Evolutionary conservation across 2,797 vertebrate species (phyloP), one percentile per base, ranked within the genome.

Genomic region (Hydrocynus forskahlii): DNA sequence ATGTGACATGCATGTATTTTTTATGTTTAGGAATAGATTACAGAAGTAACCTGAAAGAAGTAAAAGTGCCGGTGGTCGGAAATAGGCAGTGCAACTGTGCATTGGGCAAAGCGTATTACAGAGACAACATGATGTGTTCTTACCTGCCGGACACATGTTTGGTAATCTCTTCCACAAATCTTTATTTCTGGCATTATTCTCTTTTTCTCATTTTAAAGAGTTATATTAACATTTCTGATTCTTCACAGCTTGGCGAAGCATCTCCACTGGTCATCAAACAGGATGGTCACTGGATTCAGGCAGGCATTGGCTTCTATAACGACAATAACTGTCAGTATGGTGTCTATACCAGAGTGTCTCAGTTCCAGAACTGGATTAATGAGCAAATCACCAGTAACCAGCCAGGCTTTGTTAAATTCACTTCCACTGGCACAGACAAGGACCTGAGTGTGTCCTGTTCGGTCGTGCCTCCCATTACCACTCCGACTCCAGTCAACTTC

Each of bases 121-220:
- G n/a, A 0, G 1, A 50, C 0, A 90, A 91, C 50, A 90, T 89
- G 88, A 78, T 94, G 0, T 93, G 91, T 29, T 91, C 91, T 5
- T 89, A 84, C 1, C 0, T 45, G 1, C 0, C 1, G 8, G 88
- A 88, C 0, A 88, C 84, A 17, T 94, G 92, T 73, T 86, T 86
- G 88, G 92, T 93, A 40, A 86, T n/a, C 7, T 74, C 16, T 69
- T 59, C 17, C 25, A 7, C 6, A 16, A 21, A 13, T 8, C 2
- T 57, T 70, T 9, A 13, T 3, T 75, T 69, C 0, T 45, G 35
- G 0, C 5, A 25, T 23, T 19, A 1, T 50, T 21, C 0, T 6
- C 14, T 17, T 75, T 59, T 0, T 21, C 13, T 29, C 29, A 29
- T 29, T 29, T 29, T 29, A 29, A 29, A 29, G 29, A 29, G 29